Conservation (phyloP, 2,888 invertebrate genomes). For the Timema podura region DNA sequence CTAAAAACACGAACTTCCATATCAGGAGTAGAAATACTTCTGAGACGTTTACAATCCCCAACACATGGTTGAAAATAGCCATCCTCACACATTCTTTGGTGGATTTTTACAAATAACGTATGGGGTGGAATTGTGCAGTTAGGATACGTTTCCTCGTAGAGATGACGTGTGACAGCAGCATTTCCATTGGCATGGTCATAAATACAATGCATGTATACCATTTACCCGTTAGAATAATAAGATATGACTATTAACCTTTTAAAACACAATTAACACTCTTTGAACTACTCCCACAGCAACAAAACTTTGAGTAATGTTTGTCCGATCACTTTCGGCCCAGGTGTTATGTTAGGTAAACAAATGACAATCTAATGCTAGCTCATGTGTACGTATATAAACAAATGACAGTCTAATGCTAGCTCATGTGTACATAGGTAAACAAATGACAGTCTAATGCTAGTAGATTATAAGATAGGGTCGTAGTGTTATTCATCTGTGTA, state of each 20-base stretch:
- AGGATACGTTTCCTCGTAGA: neutral
- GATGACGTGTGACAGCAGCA: neutral
- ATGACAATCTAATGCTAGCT: no score
- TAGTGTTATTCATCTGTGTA: no score
- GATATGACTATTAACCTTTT: neutral
- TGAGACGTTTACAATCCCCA: neutral
- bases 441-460: no score
- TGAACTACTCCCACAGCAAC: no score
- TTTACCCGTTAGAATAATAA: neutral
- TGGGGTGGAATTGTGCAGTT: neutral
- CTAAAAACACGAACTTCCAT: neutral
- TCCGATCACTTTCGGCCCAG: no score
- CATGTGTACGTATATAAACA: no score
- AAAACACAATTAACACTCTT: no score
- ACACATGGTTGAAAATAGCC: neutral
- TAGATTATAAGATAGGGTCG: no score
- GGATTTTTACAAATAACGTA: neutral
- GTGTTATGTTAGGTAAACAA: no score
- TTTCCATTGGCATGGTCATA: neutral
- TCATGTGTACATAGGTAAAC: no score
- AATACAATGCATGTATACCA: neutral
- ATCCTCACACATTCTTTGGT: neutral
- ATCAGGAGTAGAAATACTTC: neutral
- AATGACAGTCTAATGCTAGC: no score
- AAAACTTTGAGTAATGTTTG: no score